Evolutionary conservation across 2,113 vertebrate genomes (phyloP), one percentile per base, ranked within the genome.

Genomic region (Columba janthina): DNA sequence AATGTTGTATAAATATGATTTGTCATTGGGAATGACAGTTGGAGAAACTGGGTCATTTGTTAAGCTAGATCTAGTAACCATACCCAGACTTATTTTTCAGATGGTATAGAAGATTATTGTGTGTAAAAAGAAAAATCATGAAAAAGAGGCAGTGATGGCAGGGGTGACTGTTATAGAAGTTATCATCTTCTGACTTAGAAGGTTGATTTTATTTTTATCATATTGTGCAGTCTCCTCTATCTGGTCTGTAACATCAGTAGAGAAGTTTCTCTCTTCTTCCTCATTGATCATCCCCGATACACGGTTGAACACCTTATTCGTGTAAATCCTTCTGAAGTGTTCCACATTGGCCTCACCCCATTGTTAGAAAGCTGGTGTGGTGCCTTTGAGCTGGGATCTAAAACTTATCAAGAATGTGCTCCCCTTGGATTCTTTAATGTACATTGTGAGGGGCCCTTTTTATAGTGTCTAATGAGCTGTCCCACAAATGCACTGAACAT

Each of bases 371-470:
- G 73, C 92, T 93, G 80, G 86, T 1, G 0, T 96, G 96, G 66
- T 90, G 93, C 79, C 94, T 97, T 97, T 97, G 95, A 96, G 80
- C 64, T 46, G 85, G 89, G 88, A 97, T 97, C 94, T 97, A 50
- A 96, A 95, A 93, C 57, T 84, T 90, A 93, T 54, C 86, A 96
- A 76, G 95, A 93, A 94, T 94, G 84, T 91, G 84, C 93, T 91
- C 82, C 91, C 87, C 72, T 94, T 0, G 2, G 87, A 54, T 90
- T 75, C 95, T 95, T 94, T 94, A 95, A 83, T 51, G 89, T 64
- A n/a, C 79, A 32, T 96, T 92, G 80, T 90, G 90, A 96, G 80
- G 80, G 66, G 58, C 86, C 80, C 54, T 84, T 96, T 96, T 78
- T 24, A 56, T 42, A 56, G 56, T 40, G 12, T 21, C 88, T 96